Percentiles rank a stretch among this genome's conserved stretches.
Evolutionary conservation across 2,888 invertebrate genomes (phyloP).

Genomic region (Standfussiana lucernea): DNA sequence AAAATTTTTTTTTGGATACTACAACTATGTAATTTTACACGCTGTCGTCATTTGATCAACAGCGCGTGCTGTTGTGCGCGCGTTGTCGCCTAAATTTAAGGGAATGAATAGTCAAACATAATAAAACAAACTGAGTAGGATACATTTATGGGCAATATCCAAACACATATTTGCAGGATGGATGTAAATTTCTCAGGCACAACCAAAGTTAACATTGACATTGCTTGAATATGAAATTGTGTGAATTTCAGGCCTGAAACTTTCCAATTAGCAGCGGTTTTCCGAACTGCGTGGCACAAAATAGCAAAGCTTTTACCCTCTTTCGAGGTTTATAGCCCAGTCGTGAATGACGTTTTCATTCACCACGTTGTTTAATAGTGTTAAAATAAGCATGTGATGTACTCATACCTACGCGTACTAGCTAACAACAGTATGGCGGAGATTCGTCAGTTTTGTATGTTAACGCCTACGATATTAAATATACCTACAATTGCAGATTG

Average conservation of each 20-base stretch:
- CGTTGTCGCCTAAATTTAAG: too few relatives aligned
- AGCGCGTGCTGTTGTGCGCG: too few relatives aligned
- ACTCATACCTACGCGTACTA: neutral
- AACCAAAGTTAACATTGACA: neutral
- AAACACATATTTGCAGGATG: too few relatives aligned
- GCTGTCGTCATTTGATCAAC: too few relatives aligned
- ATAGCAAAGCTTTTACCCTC: conserved; percentile 25
- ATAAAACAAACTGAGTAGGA: too few relatives aligned
- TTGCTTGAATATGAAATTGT: neutral
- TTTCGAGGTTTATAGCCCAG: conserved; percentile 20
- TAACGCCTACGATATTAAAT: neutral
- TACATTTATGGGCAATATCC: too few relatives aligned
- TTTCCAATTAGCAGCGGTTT: neutral
- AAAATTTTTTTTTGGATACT: too few relatives aligned
- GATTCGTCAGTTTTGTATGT: neutral
- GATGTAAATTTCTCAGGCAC: neutral
- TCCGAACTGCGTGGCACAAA: neutral
- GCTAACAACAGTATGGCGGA: neutral
- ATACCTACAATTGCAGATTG: too few relatives aligned
- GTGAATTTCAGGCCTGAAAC: neutral
- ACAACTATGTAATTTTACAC: too few relatives aligned
- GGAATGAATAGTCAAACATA: too few relatives aligned
- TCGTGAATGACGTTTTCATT: conserved; percentile 27
- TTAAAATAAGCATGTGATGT: conserved; percentile 36
- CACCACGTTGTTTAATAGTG: conserved; percentile 11